Conservation (phyloP, 2,113 vertebrate genomes). For the Eupsittula cactorum region DNA sequence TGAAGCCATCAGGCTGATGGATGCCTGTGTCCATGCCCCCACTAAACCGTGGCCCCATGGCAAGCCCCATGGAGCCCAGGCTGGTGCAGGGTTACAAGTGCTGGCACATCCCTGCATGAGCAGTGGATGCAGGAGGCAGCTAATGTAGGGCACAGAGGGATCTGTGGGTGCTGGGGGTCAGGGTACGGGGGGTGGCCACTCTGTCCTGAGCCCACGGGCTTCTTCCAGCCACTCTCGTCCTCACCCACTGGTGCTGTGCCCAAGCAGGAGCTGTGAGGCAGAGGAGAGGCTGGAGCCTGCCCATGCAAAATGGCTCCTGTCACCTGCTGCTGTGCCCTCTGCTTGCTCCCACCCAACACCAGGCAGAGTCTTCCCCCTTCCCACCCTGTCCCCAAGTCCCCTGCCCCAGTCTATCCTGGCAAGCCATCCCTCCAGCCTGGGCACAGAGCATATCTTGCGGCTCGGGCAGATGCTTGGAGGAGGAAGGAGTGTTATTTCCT, state of each 20-base stretch:
- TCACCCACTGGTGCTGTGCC: not conserved
- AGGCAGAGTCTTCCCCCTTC: not conserved
- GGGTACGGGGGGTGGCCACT: not conserved
- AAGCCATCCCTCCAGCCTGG: not conserved
- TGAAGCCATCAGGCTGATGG: not conserved
- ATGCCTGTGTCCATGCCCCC: not conserved
- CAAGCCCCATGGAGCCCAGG: not conserved
- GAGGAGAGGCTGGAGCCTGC: not conserved
- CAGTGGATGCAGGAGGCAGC: accelerated
- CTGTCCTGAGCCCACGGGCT: too few species aligned
- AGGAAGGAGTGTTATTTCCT: not conserved
- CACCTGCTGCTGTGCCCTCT: not conserved
- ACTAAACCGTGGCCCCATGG: not conserved
- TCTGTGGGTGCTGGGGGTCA: not conserved
- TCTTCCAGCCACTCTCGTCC: too few species aligned
- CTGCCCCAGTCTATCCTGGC: not conserved
- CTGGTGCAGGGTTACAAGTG: accelerated
- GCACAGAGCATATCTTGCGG: accelerated
- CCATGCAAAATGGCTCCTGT: not conserved
- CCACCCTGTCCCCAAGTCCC: not conserved
- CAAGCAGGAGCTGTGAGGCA: not conserved
- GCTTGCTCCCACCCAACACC: not conserved
- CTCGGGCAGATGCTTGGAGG: not conserved
- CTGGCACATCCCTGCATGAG: not conserved
- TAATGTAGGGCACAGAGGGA: not conserved